Evolutionary conservation across 2,888 invertebrate species (phyloP).

Genomic region (Brachyptera putata): DNA sequence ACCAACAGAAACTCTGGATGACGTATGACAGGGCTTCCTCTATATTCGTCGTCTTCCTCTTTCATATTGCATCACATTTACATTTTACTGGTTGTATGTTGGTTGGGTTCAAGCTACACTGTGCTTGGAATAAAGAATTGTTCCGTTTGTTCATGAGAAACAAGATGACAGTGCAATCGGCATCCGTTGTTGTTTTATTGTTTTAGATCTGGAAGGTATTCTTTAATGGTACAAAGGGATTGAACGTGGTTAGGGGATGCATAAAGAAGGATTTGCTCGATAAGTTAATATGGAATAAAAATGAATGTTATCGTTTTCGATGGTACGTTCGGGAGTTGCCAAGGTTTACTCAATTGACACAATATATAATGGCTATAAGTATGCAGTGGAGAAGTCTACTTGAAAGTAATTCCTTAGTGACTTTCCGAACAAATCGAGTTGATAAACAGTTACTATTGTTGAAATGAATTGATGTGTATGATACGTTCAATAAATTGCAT

Average conservation of each 20-base stretch:
- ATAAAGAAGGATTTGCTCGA: not conserved
- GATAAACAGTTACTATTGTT: too few relatives aligned
- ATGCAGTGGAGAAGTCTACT: too few relatives aligned
- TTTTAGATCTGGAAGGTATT: not conserved
- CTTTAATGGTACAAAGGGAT: constrained; percentile 14
- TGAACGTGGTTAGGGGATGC: not conserved
- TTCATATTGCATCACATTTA: constrained; percentile 18
- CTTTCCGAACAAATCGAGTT: too few relatives aligned
- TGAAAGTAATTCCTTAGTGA: too few relatives aligned
- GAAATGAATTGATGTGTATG: too few relatives aligned
- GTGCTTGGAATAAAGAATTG: constrained; percentile 20
- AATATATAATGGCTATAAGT: too few relatives aligned
- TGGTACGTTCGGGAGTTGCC: not conserved
- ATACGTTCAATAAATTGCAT: too few relatives aligned
- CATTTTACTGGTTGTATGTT: constrained; percentile 14
- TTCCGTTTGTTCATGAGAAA: not conserved
- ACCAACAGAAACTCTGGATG: constrained; percentile 17
- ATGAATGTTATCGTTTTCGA: constrained; percentile 6
- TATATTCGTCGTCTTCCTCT: not conserved
- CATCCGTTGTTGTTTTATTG: constrained; percentile 11
- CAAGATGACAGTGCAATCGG: constrained; percentile 1
- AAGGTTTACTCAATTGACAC: not conserved
- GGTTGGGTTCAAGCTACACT: not conserved
- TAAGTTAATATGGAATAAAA: constrained; percentile 6
- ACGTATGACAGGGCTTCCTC: constrained; percentile 15